These are phyloP conservation scores for Lepidochitona cinerea DNA, from an alignment of 2,888 invertebrate species.

Conservation along the genomic window DNA sequence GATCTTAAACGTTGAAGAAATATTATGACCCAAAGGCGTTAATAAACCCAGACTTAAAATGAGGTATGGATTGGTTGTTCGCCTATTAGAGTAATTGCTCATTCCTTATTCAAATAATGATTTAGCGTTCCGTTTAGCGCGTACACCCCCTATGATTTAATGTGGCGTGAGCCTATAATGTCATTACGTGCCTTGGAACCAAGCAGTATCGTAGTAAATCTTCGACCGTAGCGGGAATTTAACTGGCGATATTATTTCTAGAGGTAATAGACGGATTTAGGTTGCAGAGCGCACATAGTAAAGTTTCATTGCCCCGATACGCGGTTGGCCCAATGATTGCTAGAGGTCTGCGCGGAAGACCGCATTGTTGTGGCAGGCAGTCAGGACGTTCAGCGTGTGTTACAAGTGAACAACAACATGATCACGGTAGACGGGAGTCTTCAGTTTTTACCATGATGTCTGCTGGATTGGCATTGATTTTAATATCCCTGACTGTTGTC, in stretches of 20 bases:
- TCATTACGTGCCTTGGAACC: no score
- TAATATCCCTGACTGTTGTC: conserved; percentile 1
- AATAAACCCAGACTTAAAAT: no score
- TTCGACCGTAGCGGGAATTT: no score
- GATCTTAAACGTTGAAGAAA: no score
- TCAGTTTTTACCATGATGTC: neutral
- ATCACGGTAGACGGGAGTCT: neutral
- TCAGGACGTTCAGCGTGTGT: no score
- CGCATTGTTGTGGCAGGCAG: neutral
- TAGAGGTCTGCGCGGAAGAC: neutral
- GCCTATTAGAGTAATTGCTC: neutral
- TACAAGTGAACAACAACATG: no score
- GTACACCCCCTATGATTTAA: neutral
- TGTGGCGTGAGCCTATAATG: no score
- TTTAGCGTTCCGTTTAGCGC: neutral
- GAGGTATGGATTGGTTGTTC: neutral
- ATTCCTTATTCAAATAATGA: conserved; percentile 6
- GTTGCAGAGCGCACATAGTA: no score
- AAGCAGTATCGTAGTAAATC: no score
- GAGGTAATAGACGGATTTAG: no score
- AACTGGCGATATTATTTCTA: no score
- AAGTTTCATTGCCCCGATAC: no score
- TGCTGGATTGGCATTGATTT: neutral
- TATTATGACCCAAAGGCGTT: neutral
- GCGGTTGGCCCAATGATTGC: neutral